Conservation (phyloP, 2,888 invertebrate genomes). For the Scelioninae gen. 1 region DNA sequence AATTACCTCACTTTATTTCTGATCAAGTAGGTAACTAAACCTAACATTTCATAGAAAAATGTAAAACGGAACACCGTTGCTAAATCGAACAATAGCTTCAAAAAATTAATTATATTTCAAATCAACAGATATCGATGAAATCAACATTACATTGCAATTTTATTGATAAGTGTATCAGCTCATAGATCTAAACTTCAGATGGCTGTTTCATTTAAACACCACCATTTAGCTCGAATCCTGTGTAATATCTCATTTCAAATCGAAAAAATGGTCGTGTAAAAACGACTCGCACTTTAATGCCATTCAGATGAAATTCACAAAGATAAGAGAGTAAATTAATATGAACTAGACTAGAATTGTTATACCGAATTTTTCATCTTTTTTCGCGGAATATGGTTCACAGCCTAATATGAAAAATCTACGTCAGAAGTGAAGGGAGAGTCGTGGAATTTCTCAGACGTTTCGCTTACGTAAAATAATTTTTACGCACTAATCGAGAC, state of each 20-base stretch:
- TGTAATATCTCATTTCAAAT: constrained; percentile 28
- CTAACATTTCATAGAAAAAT: too few relatives aligned
- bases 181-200: constrained; percentile 43
- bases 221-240: constrained; percentile 35
- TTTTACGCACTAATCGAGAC: constrained; percentile 51
- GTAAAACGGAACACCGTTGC: constrained; percentile 3
- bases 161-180: constrained; percentile 49
- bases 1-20: too few relatives aligned
- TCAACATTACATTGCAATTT: constrained; percentile 55
- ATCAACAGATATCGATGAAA: constrained; percentile 24
- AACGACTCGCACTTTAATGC: constrained; percentile 35
- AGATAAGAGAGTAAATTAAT: constrained; percentile 50
- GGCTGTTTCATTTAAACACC: constrained; percentile 28
- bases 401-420: constrained; percentile 54
- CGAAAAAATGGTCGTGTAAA: constrained; percentile 31
- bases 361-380: constrained; percentile 3
- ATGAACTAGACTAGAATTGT: constrained; percentile 9
- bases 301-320: constrained; percentile 34
- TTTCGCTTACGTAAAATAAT: constrained; percentile 63
- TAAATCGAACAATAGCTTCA: constrained; percentile 12
- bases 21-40: too few relatives aligned
- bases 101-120: constrained; percentile 43
- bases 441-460: constrained; percentile 38
- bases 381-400: not conserved
- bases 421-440: constrained; percentile 62